These are phyloP conservation scores for Platorchestia sp. DNA, from an alignment of 1,140 invertebrate genomes.

Conservation along the genomic window DNA sequence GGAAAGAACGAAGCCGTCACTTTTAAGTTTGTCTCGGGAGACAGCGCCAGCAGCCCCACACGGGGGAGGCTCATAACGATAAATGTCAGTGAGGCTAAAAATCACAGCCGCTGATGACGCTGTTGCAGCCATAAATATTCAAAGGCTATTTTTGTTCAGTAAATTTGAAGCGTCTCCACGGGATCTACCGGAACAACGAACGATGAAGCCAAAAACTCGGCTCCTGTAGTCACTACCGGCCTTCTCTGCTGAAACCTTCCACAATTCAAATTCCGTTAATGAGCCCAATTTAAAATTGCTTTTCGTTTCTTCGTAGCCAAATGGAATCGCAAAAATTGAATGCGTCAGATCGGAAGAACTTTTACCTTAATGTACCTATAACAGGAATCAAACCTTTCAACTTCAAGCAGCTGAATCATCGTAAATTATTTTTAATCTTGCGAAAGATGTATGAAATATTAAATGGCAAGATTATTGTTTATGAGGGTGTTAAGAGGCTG, in stretches of 20 bases:
- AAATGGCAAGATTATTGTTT: neutral
- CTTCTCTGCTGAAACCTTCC: neutral
- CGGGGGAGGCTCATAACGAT: neutral
- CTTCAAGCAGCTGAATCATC: neutral
- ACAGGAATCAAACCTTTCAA: neutral
- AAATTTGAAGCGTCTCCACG: neutral
- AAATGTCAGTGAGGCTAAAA: slow-evolving; percentile 35
- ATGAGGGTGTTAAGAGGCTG: neutral
- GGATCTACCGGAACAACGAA: neutral
- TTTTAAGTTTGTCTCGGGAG: neutral
- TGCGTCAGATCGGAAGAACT: neutral
- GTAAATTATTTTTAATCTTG: neutral
- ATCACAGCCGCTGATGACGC: neutral
- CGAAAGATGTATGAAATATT: neutral
- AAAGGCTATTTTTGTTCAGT: neutral
- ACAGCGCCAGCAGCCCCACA: neutral
- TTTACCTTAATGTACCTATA: neutral
- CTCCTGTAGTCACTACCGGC: neutral
- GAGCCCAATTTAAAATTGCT: neutral
- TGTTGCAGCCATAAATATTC: neutral
- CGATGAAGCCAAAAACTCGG: neutral
- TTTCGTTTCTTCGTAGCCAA: neutral
- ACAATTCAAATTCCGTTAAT: neutral
- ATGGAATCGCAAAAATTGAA: neutral
- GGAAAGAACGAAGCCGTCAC: neutral